These are phyloP conservation scores for Ophioninae sp. DNA, from an alignment of 2,888 invertebrate genomes.

Conservation along the genomic window DNA sequence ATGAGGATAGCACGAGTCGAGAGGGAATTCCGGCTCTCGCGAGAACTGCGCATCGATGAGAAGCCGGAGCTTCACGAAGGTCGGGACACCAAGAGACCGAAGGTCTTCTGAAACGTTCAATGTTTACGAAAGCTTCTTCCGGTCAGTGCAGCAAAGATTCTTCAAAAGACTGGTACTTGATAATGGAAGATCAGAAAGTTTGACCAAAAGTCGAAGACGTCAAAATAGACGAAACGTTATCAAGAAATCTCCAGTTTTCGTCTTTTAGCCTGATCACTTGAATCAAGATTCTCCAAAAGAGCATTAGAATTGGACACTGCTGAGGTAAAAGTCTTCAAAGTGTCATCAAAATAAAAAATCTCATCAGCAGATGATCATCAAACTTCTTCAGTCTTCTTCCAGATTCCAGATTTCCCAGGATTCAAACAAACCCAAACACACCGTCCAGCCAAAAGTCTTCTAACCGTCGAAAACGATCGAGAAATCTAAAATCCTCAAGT, in stretches of 20 bases:
- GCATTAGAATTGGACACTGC: not conserved
- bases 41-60: constrained; percentile 21
- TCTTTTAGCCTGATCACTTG: not conserved
- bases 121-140: constrained; percentile 11
- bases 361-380: not conserved
- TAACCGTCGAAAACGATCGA: not conserved
- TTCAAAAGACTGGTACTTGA: no score
- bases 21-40: constrained; percentile 17
- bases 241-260: no score
- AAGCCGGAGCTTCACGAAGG: constrained; percentile 29
- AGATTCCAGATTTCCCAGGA: no score
- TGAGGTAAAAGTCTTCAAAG: not conserved
- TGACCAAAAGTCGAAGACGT: no score
- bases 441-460: not conserved
- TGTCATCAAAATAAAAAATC: not conserved
- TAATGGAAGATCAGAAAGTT: no score
- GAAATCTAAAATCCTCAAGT: not conserved
- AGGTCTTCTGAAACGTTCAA: constrained; percentile 25
- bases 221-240: no score
- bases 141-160: no score
- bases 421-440: no score
- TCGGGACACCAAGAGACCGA: constrained; percentile 13
- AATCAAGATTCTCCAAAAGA: not conserved
- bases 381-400: no score
- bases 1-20: constrained; percentile 25